Evolutionary conservation across 2,888 invertebrate species (phyloP), one percentile per base, ranked within the genome.

Genomic region (Pemphredon lugubris): DNA sequence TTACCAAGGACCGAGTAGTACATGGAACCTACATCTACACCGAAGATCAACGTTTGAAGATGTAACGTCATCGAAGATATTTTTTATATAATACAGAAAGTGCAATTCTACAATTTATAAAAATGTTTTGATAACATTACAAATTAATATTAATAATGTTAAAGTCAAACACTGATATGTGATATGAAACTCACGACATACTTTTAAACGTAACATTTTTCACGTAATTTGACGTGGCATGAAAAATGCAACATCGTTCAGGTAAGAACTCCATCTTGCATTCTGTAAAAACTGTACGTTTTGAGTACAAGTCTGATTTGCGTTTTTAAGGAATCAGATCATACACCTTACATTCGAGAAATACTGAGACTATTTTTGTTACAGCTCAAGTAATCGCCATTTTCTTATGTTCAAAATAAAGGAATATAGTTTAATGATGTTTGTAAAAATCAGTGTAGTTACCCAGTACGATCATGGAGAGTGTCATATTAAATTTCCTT

Each of bases 41-140:
- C 20, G 69, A 69, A 75, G 69, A 66, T 66, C 71, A 66, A 13
- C 73, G 34, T 1, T 55, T 26, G 75, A 75, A 75, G 75, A 73
- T 59, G 23, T 51, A 5, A 53, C 13, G 39, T 54, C 32, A 50
- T 0, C 7, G 40, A 16, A 40, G 40, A 14, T 40, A 18, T 13
- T n/a, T 30, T 30, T 30, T 30, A 30, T 30, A 30, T 9, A 30
- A 26, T 7, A 7, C 9, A 1, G 9, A 30, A 1, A 6, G 30
- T 30, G 1, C 30, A 30, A 30, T 30, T 30, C 7, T 30, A 9
- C 30, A 1, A 9, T 30, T 9, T 30, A 30, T 30, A 9, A 9
- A 30, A 30, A 30, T 30, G 9, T 9, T 30, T 30, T 30, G 6
- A 30, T 2, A 30, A 30, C 30, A 9, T 30, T 30, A 30, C 6